phyloP scores from a whole-genome alignment of 1,140 invertebrate species.

The Heliconius hermathena region DNA sequence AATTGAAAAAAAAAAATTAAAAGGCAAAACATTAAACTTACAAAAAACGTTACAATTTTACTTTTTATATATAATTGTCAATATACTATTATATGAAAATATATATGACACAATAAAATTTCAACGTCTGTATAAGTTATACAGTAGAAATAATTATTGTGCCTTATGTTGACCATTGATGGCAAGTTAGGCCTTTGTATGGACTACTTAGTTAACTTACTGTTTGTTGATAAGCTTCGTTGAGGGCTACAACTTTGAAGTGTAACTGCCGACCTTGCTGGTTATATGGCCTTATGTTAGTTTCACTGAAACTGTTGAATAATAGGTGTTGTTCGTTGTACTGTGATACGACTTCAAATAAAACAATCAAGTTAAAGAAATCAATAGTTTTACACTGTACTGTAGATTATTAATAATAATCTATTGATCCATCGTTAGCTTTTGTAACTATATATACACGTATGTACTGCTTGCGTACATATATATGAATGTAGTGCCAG shows the following conservation, averaged over 20 bases:
- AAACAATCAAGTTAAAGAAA: too few species aligned
- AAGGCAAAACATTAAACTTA: too few species aligned
- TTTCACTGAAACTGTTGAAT: background rate
- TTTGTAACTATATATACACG: too few species aligned
- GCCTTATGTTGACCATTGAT: background rate
- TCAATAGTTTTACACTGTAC: too few species aligned
- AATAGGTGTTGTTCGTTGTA: background rate
- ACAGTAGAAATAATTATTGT: conserved; percentile 2
- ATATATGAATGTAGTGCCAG: too few species aligned
- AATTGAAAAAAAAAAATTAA: too few species aligned
- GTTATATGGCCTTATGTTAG: conserved; percentile 4
- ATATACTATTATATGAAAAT: too few species aligned
- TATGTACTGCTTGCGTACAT: too few species aligned
- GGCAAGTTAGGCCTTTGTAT: conserved; percentile 2
- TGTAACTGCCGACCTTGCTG: background rate
- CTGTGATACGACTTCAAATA: background rate
- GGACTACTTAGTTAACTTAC: conserved; percentile 8
- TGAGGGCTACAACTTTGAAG: background rate
- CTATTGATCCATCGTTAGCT: too few species aligned
- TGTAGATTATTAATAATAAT: too few species aligned
- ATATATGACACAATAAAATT: background rate
- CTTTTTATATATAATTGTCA: too few species aligned
- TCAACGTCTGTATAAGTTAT: background rate
- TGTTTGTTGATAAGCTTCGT: conserved; percentile 7
- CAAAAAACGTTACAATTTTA: too few species aligned